Conservation (phyloP, 2,797 vertebrate genomes). For the Pogoniulus pusillus region DNA sequence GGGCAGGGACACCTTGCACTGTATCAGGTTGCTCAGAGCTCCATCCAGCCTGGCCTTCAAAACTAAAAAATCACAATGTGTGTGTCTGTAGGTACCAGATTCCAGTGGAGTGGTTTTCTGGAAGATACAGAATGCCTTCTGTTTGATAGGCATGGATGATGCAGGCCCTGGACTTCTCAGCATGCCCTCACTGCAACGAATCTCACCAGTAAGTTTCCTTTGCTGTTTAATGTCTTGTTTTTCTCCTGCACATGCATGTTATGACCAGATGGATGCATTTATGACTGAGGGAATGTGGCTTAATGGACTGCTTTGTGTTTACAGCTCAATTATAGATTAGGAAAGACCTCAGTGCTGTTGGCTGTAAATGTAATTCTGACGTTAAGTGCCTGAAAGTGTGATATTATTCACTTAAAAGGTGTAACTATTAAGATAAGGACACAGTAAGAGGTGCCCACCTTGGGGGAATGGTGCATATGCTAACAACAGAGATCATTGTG, state of each 20-base stretch:
- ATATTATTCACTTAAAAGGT: neutral
- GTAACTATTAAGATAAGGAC: neutral
- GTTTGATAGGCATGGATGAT: slow-evolving; percentile 69
- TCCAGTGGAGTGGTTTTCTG: slow-evolving; percentile 66
- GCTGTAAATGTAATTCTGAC: neutral
- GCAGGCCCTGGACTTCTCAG: slow-evolving; percentile 70
- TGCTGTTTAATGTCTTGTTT: neutral
- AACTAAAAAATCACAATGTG: neutral
- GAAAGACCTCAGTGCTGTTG: neutral
- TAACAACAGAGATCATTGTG: neutral
- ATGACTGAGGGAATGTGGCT: neutral
- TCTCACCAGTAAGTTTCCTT: slow-evolving; percentile 65
- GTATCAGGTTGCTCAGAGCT: too few species aligned
- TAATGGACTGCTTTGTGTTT: neutral
- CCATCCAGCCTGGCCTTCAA: too few species aligned
- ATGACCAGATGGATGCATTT: neutral
- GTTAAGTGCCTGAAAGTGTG: neutral
- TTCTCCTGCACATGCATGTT: neutral
- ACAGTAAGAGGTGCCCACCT: neutral
- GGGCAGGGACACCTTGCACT: too few species aligned
- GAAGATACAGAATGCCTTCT: slow-evolving; percentile 75
- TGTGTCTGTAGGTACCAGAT: slow-evolving; percentile 62
- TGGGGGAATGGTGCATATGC: neutral
- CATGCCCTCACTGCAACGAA: slow-evolving; percentile 67
- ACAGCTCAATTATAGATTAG: neutral